Evolutionary conservation across 2,888 invertebrate species (phyloP), one percentile per base, ranked within the genome.

Genomic region (Synergus japonicus): DNA sequence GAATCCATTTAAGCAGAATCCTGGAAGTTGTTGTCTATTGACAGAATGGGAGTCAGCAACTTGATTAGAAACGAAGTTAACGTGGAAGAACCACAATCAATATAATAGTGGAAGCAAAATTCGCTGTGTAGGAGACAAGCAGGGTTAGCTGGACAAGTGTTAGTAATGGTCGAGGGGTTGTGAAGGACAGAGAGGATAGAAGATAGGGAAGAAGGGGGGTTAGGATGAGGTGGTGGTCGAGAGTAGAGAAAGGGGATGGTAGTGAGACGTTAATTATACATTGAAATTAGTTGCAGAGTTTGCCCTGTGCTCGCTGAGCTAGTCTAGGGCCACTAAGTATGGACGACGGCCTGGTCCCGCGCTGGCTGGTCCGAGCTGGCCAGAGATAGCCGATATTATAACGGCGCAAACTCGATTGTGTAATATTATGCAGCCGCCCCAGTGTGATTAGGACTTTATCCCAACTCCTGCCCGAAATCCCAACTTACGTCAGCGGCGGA

Each of bases 181-280:
- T 83, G 87, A 86, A 87, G 84, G 86, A 86, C 83, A 82, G 78
- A 77, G 85, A 78, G 79, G 83, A 77, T 77, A 80, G 81, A 83
- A 83, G 83, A 83, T 83, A 83, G 83, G 83, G 81, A 79, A 81
- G 78, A 78, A 78, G 79, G 83, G 80, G 83, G 87, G 85, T 82
- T 79, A 82, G 84, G 85, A 84, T 83, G 85, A 81, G 80, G 84
- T 82, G 85, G 81, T 80, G 81, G 83, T 82, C 83, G 84, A 83
- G 84, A 82, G 79, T 81, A 69, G 78, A 80, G 76, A 81, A 86
- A 87, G 88, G 88, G 89, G 88, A 82, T 84, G 86, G 89, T 90
- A 90, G 92, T 90, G 92, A 91, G 91, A 92, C 91, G 92, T 92
- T 92, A 92, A 92, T 92, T 92, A 92, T 92, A 92, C 92, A 92